These are phyloP conservation scores for Hydropsyche betteni DNA, from an alignment of 2,888 invertebrate genomes.

Conservation along the genomic window DNA sequence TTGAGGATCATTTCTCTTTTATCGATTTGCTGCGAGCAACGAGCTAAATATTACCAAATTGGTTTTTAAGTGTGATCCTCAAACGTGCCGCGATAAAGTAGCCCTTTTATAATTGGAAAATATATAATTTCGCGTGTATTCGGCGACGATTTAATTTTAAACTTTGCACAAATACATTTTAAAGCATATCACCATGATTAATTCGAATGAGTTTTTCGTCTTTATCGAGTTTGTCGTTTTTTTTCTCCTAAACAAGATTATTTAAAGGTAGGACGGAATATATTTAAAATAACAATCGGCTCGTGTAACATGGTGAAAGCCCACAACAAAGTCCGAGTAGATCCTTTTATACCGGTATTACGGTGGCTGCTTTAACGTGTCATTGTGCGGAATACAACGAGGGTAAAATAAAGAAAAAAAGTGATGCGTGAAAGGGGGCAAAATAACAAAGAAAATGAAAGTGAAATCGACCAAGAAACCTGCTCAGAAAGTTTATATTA, in stretches of 20 bases:
- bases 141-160: too few species aligned
- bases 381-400: constrained; percentile 27
- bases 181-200: neutral
- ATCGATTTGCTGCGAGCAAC: constrained; percentile 5
- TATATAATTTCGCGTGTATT: too few species aligned
- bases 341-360: constrained; percentile 38
- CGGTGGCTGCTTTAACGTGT: constrained; percentile 37
- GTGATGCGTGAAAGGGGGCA: constrained; percentile 21
- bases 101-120: too few species aligned
- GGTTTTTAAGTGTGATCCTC: constrained; percentile 19
- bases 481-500: constrained; percentile 16
- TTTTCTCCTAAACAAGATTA: neutral
- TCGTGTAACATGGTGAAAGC: constrained; percentile 28
- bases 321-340: constrained; percentile 22
- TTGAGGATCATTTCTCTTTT: constrained; percentile 9
- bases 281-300: constrained; percentile 28
- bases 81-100: constrained; percentile 1
- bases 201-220: constrained; percentile 4
- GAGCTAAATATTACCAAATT: constrained; percentile 7
- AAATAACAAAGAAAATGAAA: constrained; percentile 32
- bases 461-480: constrained; percentile 29
- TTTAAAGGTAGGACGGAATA: too few species aligned
- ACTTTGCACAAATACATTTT: too few species aligned
- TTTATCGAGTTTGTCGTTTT: neutral
- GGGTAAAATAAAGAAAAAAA: constrained; percentile 30